Base-by-base conservation (phyloP, 2,888 invertebrate genomes). In the Brenthis ino region DNA sequence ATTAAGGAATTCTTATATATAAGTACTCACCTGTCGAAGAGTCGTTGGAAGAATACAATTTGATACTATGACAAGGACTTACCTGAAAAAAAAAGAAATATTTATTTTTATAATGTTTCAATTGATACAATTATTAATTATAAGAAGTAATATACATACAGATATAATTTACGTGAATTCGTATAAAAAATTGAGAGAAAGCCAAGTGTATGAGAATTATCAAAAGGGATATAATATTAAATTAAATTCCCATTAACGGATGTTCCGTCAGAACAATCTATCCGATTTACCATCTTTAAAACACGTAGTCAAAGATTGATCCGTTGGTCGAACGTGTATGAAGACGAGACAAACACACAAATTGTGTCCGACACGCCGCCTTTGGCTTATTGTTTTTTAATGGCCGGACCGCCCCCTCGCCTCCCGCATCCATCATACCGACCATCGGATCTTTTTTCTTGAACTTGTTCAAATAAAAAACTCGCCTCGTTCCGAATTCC, bases 331-430 rank as follows among this genome's bases (percentile, higher is more conserved):
- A 65, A 64, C 66, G 67, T 67, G 72, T 87, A 90, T 89, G 82
- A 85, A 91, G 91, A 86, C 81, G 82, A 85, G 84, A 74, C 77
- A 75, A 64, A 79, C 76, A 79, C 84, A 88, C 89, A 91, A 91
- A 91, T 91, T 89, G 89, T 82, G 80, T 79, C 81, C 82, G 91
- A 92, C 91, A 81, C 83, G 81, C 82, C 83, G 85, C 78, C 81
- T 81, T 82, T 82, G 80, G 80, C 83, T 92, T 92, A 93, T 92
- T 91, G 92, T 93, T 90, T 91, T 92, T 88, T 92, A 93, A 92
- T 91, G 82, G 85, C 80, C 79, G 85, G 74, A 82, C 90, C 89
- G 87, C 89, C 89, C 85, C 77, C 80, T 77, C 82, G 75, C 85
- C 82, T 77, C 78, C 80, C 78, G 80, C 88, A 91, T 91, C 88